These are phyloP conservation scores for Oreochromis aureus DNA, from an alignment of 2,113 vertebrate species.

Conservation along the genomic window DNA sequence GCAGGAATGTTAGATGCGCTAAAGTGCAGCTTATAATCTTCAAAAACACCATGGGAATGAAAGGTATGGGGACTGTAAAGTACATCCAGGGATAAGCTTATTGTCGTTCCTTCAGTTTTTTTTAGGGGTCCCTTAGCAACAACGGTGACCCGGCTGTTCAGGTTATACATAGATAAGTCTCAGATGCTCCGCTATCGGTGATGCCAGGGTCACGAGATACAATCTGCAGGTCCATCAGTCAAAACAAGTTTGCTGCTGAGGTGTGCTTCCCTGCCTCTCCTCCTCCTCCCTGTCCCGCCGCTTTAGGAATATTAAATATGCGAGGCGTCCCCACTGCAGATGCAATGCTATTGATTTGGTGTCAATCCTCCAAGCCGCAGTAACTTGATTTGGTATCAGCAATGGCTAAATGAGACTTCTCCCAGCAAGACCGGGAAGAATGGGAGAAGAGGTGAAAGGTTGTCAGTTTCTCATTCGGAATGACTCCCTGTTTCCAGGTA, in stretches of 20 bases:
- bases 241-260: conserved; percentile 11
- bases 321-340: neutral
- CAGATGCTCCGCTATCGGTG: neutral
- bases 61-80: neutral
- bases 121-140: neutral
- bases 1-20: neutral
- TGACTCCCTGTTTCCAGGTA: neutral
- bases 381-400: conserved; percentile 48
- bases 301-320: conserved; percentile 48
- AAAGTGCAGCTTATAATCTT: conserved; percentile 10
- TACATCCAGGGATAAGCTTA: neutral
- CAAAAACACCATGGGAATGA: neutral
- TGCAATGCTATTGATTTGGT: conserved; percentile 37
- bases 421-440: neutral
- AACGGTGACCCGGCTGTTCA: neutral
- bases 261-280: neutral
- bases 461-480: neutral
- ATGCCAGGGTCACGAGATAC: conserved; percentile 24
- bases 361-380: conserved; percentile 16
- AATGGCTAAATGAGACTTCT: conserved; percentile 34
- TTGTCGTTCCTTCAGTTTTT: neutral
- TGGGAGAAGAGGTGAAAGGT: neutral
- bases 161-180: conserved; percentile 31
- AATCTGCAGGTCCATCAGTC: conserved; percentile 27
- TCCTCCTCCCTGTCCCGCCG: neutral